These are phyloP conservation scores for Scaptomyza montana DNA, from an alignment of 1,140 invertebrate species.

Conservation along the genomic window DNA sequence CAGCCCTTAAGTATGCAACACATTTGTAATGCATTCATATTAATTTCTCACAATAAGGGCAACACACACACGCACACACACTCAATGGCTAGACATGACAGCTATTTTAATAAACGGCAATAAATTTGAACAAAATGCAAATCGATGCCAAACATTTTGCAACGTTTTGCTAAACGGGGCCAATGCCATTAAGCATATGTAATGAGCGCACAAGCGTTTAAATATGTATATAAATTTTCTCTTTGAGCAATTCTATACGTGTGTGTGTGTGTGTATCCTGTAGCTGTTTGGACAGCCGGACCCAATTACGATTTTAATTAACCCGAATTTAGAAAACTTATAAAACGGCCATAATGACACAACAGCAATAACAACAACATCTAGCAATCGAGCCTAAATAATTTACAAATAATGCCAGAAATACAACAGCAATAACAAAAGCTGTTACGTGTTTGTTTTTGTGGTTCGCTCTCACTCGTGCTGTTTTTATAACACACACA, in stretches of 20 bases:
- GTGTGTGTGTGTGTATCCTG: not conserved
- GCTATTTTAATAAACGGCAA: conserved; percentile 64
- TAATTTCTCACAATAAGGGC: conserved; percentile 66
- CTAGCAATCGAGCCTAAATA: conserved; percentile 57
- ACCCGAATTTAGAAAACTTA: conserved; percentile 77
- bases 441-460: conserved; percentile 18
- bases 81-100: conserved; percentile 22
- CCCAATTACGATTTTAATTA: conserved; percentile 80
- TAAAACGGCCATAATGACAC: conserved; percentile 57
- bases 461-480: conserved; percentile 8
- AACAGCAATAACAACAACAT: conserved; percentile 18
- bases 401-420: conserved; percentile 53
- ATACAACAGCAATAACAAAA: not conserved
- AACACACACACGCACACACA: not conserved
- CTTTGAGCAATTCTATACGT: not conserved
- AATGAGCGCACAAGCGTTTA: conserved; percentile 24
- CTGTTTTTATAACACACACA: conserved; percentile 49
- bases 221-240: conserved; percentile 7
- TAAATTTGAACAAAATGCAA: conserved; percentile 68
- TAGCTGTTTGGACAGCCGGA: conserved; percentile 8
- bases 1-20: conserved; percentile 65
- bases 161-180: conserved; percentile 51
- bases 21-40: conserved; percentile 79
- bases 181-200: conserved; percentile 50
- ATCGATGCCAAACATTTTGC: conserved; percentile 64